These are phyloP conservation scores for Pogonocichla stellata DNA, from an alignment of 2,113 vertebrate species.

Conservation along the genomic window DNA sequence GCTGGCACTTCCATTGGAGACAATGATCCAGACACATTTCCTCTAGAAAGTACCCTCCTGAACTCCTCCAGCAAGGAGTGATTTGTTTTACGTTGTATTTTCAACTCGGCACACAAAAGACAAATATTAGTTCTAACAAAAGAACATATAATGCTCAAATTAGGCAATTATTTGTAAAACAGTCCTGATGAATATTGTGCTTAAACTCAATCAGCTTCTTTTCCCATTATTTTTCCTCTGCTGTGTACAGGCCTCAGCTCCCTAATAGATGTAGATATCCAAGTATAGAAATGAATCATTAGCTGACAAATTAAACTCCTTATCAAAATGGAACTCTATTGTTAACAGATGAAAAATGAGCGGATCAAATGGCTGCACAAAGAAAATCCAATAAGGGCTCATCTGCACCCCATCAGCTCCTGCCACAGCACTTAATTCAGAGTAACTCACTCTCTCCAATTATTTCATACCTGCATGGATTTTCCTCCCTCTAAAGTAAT, in stretches of 20 bases:
- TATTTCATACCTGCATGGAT: neutral
- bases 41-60: neutral
- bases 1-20: neutral
- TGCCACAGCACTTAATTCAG: neutral
- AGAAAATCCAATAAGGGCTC: slow-evolving; percentile 19
- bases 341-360: slow-evolving; percentile 23
- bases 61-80: neutral
- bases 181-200: neutral
- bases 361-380: neutral
- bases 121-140: neutral
- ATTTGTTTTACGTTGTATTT: neutral
- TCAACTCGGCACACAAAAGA: neutral
- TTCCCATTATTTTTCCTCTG: neutral
- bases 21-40: neutral
- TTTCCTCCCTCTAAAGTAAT: slow-evolving; percentile 17
- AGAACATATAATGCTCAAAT: neutral
- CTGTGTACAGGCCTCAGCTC: neutral
- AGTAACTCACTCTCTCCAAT: neutral
- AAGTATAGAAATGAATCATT: slow-evolving; percentile 37
- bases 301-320: slow-evolving; percentile 47
- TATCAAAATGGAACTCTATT: slow-evolving; percentile 17
- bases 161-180: neutral
- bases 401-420: neutral
- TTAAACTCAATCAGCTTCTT: neutral
- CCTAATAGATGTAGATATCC: neutral